phyloP scores from a whole-genome alignment of 1,140 invertebrate genomes.

The Cardiocondyla obscurior region DNA sequence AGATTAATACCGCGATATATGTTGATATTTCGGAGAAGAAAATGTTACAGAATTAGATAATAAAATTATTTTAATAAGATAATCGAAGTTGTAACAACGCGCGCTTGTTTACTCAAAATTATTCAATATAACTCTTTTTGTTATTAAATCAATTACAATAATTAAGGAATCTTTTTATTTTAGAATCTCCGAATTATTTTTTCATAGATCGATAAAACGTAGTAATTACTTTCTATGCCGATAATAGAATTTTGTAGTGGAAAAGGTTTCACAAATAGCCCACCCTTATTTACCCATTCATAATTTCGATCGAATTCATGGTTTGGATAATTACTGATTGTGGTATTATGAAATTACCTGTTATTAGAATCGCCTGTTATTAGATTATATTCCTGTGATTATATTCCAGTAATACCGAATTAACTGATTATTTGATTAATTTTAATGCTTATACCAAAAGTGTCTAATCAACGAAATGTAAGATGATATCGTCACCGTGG shows the following conservation, averaged over 20 bases:
- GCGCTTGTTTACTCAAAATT: background rate
- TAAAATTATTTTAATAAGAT: background rate
- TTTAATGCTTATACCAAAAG: background rate
- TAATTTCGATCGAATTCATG: background rate
- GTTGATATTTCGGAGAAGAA: background rate
- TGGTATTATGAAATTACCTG: slow-evolving; percentile 13
- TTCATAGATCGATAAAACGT: background rate
- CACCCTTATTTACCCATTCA: slow-evolving; percentile 4
- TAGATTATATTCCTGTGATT: background rate
- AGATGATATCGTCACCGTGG: slow-evolving; percentile 20
- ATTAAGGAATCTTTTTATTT: background rate
- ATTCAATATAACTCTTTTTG: too few species aligned
- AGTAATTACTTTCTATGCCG: background rate
- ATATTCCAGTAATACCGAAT: slow-evolving; percentile 3
- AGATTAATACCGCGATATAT: slow-evolving; percentile 14
- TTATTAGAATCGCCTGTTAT: slow-evolving; percentile 26
- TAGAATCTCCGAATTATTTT: background rate
- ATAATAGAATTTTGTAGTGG: background rate
- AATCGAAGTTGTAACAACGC: background rate
- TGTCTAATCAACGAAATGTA: slow-evolving; percentile 25
- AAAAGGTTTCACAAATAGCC: background rate
- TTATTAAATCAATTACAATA: background rate
- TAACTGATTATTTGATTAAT: slow-evolving; percentile 37
- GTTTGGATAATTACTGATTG: slow-evolving; percentile 29
- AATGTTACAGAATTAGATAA: background rate